Evolutionary conservation across 2,888 invertebrate genomes (phyloP).

Genomic region (Halocaridina rubra): DNA sequence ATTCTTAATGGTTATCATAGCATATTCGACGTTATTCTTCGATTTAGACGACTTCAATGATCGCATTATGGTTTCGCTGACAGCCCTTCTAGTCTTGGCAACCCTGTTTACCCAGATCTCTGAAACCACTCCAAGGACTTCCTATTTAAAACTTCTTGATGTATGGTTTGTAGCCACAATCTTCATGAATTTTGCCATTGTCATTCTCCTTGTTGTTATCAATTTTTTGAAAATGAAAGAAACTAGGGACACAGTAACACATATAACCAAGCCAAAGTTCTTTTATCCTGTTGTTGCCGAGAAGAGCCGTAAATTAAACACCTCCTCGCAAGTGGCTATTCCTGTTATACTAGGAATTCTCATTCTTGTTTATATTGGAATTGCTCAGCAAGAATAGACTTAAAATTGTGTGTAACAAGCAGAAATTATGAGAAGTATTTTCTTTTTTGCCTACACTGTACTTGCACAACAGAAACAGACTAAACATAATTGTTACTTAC

Average conservation of each 20-base stretch:
- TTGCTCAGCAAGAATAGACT: too few relatives aligned
- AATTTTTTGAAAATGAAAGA: slow-evolving; percentile 46
- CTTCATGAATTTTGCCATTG: slow-evolving; percentile 55
- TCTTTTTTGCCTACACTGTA: too few relatives aligned
- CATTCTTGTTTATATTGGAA: neutral
- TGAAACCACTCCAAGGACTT: slow-evolving; percentile 49
- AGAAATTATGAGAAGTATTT: too few relatives aligned
- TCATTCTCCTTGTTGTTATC: slow-evolving; percentile 46
- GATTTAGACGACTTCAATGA: slow-evolving; percentile 59
- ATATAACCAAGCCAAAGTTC: neutral
- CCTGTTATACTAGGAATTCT: neutral
- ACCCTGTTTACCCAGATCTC: slow-evolving; percentile 61
- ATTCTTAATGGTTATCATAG: slow-evolving; percentile 60
- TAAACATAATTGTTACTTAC: too few relatives aligned
- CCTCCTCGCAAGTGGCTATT: neutral
- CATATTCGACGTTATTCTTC: slow-evolving; percentile 56
- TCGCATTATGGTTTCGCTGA: slow-evolving; percentile 62
- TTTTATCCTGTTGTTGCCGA: neutral
- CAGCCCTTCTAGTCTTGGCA: slow-evolving; percentile 58
- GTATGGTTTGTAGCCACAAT: slow-evolving; percentile 61
- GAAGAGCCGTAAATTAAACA: slow-evolving; percentile 1
- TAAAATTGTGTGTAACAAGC: too few relatives aligned
- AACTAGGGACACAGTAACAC: neutral
- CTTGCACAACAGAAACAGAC: too few relatives aligned
- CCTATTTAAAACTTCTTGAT: slow-evolving; percentile 59